Percentiles rank a stretch among this genome's conserved stretches.
phyloP scores from a whole-genome alignment of 2,888 invertebrate species.

The Rhagonycha fulva region DNA sequence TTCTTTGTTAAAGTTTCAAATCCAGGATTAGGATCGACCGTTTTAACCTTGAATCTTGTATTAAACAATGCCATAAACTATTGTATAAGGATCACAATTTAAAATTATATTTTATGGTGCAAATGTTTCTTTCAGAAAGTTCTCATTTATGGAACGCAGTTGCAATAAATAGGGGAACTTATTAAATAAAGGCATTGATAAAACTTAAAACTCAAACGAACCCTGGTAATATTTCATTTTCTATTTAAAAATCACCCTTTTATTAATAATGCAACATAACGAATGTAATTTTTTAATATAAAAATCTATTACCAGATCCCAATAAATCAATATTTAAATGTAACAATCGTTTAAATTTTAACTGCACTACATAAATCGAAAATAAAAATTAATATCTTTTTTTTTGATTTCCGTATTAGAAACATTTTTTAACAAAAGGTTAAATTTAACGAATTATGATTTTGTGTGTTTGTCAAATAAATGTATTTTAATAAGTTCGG shows the following conservation, averaged over 20 bases:
- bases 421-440: neutral
- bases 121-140: conserved; percentile 8
- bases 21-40: conserved; percentile 30
- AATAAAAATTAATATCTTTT: neutral
- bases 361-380: neutral
- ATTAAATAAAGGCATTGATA: conserved; percentile 12
- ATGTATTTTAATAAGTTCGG: neutral
- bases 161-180: conserved; percentile 17
- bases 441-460: neutral
- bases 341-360: neutral
- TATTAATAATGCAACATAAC: neutral
- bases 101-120: conserved; percentile 28
- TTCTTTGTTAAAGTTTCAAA: conserved; percentile 26
- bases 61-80: conserved; percentile 31
- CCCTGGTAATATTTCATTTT: conserved; percentile 27
- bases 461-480: neutral
- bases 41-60: conserved; percentile 21
- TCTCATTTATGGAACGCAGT: conserved; percentile 19
- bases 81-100: conserved; percentile 28
- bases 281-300: neutral
- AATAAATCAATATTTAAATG: neutral
- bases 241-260: conserved; percentile 27
- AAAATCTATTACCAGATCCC: neutral
- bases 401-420: neutral
- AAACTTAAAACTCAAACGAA: conserved; percentile 20